Percentiles rank a stretch among this genome's conserved stretches.
Evolutionary conservation across 2,113 vertebrate genomes (phyloP).

Genomic region (Ciconia stormi): DNA sequence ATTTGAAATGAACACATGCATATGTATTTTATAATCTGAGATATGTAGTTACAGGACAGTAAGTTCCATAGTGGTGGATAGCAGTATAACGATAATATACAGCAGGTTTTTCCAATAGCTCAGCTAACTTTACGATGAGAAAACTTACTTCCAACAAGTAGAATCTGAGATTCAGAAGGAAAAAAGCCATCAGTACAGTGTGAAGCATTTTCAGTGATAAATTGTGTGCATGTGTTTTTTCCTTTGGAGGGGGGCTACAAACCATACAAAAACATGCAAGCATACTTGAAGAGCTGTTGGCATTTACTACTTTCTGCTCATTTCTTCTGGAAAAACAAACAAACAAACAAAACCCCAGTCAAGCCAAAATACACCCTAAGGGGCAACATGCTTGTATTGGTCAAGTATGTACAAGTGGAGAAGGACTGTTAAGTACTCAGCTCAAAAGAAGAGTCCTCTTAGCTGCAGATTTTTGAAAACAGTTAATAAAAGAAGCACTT

Average conservation of each 20-base stretch:
- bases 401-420: background rate
- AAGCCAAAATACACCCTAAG: background rate
- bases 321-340: background rate
- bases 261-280: background rate
- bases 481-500: background rate
- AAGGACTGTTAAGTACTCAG: background rate
- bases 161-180: background rate
- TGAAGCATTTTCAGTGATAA: background rate
- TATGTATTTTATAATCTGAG: conserved; percentile 4
- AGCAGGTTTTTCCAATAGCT: background rate
- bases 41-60: background rate
- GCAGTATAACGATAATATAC: background rate
- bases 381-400: background rate
- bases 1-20: background rate
- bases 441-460: background rate
- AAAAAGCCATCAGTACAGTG: background rate
- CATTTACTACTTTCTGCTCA: background rate
- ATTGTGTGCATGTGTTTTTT: background rate
- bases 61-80: background rate
- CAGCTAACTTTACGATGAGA: background rate
- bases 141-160: background rate
- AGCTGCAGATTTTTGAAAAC: background rate
- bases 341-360: background rate
- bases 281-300: background rate
- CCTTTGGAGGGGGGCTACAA: background rate